Evolutionary conservation across 2,113 vertebrate species (phyloP), one percentile per base, ranked within the genome.

Genomic region (Serinus canaria): DNA sequence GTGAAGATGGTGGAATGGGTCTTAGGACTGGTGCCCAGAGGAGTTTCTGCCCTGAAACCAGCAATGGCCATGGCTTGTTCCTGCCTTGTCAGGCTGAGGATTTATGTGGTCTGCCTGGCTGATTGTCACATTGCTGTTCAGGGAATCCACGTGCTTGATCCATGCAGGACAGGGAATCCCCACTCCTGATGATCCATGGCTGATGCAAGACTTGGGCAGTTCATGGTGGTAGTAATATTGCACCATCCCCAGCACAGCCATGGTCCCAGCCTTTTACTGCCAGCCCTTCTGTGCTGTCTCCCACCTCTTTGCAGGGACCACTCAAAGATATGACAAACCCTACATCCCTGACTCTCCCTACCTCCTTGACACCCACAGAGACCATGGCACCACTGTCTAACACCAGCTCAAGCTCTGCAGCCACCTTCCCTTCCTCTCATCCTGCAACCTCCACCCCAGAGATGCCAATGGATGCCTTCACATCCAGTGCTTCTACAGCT

Each of bases 151-250:
- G 0, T 52, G 23, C 3, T 70, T n/a, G 50, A 56, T 52, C 77
- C 11, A 25, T 7, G 10, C 47, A 39, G 39, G 87, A 43, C 2
- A 3, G 60, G 41, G 67, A 74, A 58, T 66, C 46, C 46, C 25
- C 25, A 21, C 7, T 37, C 23, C 27, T 2, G 3, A 1, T 2
- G 3, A 1, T 56, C 55, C 5, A 11, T 1, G 4, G 22, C 52
- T 92, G 73, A 37, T n/a, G 20, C 2, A 12, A 47, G 35, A 37
- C 31, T 73, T 3, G 2, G 33, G 17, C 23, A 68, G 8, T 6
- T 86, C 19, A 3, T 15, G 21, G 11, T 17, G 3, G 13, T 13
- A 37, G 4, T n/a, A n/a, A 1, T 37, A 43, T 27, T 56, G 39
- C 2, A 4, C 52, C 4, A 1, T 22, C 1, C 30, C 15, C 11